phyloP scores from a whole-genome alignment of 2,888 invertebrate species.

The Chaitophorus viminalis region DNA sequence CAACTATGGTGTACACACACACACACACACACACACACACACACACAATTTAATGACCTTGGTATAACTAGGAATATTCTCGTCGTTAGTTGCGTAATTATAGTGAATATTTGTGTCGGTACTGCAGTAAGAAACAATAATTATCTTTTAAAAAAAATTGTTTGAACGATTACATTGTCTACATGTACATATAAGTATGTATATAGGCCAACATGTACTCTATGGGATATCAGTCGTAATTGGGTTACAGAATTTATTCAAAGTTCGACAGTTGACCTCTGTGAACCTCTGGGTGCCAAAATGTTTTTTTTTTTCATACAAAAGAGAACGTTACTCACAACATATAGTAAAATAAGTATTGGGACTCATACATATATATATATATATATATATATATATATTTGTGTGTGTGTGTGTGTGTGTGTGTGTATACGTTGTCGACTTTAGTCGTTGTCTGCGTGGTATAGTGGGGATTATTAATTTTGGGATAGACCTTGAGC shows the following conservation, averaged over 20 bases:
- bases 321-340: conserved; percentile 23
- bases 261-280: conserved; percentile 44
- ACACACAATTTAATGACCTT: conserved; percentile 41
- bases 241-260: conserved; percentile 59
- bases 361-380: background rate
- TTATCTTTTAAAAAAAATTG: conserved; percentile 46
- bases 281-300: conserved; percentile 25
- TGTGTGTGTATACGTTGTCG: background rate
- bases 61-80: conserved; percentile 47
- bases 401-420: no score
- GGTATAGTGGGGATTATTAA: conserved; percentile 53
- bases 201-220: conserved; percentile 5
- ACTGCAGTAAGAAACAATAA: conserved; percentile 29
- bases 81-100: conserved; percentile 41
- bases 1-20: background rate
- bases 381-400: background rate
- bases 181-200: background rate
- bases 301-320: conserved; percentile 31
- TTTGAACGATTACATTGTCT: conserved; percentile 20
- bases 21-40: background rate
- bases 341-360: conserved; percentile 30
- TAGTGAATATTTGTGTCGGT: conserved; percentile 31
- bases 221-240: conserved; percentile 20
- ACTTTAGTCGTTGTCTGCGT: background rate
- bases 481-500: conserved; percentile 60